Evolutionary conservation across 2,113 vertebrate species (phyloP).

Genomic region (Poeciliopsis occidentalis): DNA sequence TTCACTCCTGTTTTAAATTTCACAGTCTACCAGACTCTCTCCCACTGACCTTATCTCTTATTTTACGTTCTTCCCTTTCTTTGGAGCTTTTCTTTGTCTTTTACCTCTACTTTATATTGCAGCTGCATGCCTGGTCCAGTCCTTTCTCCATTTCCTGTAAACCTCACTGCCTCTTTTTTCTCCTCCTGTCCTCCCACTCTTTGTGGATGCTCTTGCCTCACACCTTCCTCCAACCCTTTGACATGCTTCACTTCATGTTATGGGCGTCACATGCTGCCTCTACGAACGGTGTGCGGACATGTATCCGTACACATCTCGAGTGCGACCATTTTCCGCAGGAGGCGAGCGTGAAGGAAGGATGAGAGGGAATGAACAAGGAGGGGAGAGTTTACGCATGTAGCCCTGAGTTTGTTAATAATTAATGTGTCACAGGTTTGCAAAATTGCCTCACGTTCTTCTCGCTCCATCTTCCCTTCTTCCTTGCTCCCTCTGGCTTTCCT

Average conservation of each 20-base stretch:
- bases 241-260: constrained; percentile 80
- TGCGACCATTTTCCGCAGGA: constrained; percentile 58
- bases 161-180: constrained; percentile 19
- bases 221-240: constrained; percentile 68
- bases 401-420: constrained; percentile 83
- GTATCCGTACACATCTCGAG: constrained; percentile 9
- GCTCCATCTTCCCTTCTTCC: constrained; percentile 60
- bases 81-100: constrained; percentile 10
- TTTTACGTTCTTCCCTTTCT: constrained; percentile 28
- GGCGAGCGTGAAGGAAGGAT: constrained; percentile 61
- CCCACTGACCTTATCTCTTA: constrained; percentile 26
- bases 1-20: neutral
- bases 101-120: constrained; percentile 11
- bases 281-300: constrained; percentile 26
- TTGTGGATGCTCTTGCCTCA: constrained; percentile 65
- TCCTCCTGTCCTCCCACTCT: constrained; percentile 43
- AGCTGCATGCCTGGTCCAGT: neutral
- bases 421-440: constrained; percentile 84
- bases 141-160: constrained; percentile 31
- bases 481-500: constrained; percentile 48
- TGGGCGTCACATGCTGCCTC: constrained; percentile 67
- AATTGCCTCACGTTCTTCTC: constrained; percentile 71
- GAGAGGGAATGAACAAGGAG: constrained; percentile 66
- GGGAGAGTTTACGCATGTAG: constrained; percentile 82
- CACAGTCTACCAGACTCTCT: neutral